Conservation (phyloP, 2,888 invertebrate species). For the Chirona hameri region DNA sequence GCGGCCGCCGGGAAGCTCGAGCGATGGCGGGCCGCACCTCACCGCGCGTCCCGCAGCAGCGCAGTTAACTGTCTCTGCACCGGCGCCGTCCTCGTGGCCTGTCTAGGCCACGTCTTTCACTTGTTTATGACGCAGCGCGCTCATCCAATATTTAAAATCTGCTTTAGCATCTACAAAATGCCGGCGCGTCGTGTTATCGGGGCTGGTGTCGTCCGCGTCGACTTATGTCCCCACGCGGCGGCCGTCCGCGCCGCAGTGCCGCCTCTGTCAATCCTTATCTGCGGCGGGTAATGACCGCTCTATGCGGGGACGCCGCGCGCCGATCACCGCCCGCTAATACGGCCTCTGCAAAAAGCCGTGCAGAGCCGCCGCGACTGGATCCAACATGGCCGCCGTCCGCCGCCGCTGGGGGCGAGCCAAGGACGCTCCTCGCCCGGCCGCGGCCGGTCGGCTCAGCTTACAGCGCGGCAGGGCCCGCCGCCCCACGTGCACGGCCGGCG, state of each 20-base stretch:
- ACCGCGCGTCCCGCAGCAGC: background rate
- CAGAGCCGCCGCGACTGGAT: background rate
- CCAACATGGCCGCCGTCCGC: slow-evolving; percentile 22
- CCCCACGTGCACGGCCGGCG: background rate
- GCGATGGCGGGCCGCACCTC: background rate
- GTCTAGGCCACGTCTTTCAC: background rate
- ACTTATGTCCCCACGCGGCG: background rate
- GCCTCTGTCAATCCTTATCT: slow-evolving; percentile 6
- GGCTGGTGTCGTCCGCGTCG: background rate
- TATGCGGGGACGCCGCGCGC: background rate
- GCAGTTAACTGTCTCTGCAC: background rate
- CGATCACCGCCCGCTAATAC: slow-evolving; percentile 1
- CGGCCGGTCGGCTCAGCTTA: background rate
- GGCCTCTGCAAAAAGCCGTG: slow-evolving; percentile 8
- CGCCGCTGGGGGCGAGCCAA: background rate
- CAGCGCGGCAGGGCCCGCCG: background rate
- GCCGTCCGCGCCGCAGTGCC: background rate
- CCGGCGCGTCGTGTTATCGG: background rate
- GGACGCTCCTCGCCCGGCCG: background rate
- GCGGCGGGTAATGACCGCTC: background rate
- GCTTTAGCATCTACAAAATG: background rate
- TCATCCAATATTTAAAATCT: slow-evolving; percentile 1
- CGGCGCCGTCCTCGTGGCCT: background rate
- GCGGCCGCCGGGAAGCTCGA: no score
- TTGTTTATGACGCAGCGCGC: background rate